phyloP scores from a whole-genome alignment of 2,888 invertebrate genomes.

The Melanargia galathea region DNA sequence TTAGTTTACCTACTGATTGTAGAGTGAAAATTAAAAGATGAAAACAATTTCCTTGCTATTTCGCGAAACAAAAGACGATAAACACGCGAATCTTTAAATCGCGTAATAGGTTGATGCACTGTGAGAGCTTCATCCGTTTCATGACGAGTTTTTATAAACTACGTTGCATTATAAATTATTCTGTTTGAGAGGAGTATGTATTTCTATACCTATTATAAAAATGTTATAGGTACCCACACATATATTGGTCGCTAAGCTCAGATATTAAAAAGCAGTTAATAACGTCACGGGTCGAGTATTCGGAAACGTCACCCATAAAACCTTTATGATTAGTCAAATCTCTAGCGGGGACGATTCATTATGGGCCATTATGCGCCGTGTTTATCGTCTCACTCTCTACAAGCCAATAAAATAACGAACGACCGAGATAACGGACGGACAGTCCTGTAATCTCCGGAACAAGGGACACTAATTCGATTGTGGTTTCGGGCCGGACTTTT shows the following conservation, averaged over 20 bases:
- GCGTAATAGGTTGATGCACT: too few relatives aligned
- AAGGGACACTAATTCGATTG: conserved; percentile 83
- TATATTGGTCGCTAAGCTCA: conserved; percentile 8
- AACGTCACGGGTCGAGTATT: conserved; percentile 64
- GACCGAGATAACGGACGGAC: conserved; percentile 80
- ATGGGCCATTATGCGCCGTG: conserved; percentile 80
- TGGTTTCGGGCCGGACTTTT: conserved; percentile 80
- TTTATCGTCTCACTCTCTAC: conserved; percentile 81
- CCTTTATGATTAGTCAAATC: conserved; percentile 80
- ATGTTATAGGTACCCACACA: not conserved
- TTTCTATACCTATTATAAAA: not conserved
- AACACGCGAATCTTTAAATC: too few relatives aligned
- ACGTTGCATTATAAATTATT: too few relatives aligned
- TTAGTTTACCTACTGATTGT: not conserved
- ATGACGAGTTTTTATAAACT: too few relatives aligned
- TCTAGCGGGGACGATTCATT: conserved; percentile 79
- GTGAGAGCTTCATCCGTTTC: too few relatives aligned
- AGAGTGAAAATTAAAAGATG: not conserved
- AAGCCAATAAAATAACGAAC: conserved; percentile 82
- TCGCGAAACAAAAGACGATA: too few relatives aligned
- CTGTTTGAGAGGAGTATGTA: not conserved
- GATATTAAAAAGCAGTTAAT: conserved; percentile 38
- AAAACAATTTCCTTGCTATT: too few relatives aligned
- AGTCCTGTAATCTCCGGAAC: conserved; percentile 82
- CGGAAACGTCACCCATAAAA: conserved; percentile 76